Conservation (phyloP, 2,888 invertebrate species). For the Aricia artaxerxes region DNA sequence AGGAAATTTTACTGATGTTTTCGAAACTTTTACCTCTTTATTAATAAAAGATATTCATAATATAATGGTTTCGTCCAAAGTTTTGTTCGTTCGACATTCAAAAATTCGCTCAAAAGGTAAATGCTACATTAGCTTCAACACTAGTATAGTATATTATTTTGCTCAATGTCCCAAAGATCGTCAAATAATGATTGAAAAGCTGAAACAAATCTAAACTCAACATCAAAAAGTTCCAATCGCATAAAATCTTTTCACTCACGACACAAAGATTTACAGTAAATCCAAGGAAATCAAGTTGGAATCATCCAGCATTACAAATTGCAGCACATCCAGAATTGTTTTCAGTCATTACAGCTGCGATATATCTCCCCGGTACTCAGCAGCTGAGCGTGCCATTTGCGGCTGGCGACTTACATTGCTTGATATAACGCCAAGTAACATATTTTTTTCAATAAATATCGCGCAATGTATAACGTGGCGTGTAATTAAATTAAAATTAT, state of each 20-base stretch:
- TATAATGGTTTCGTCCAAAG: too few relatives aligned
- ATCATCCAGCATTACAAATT: constrained; percentile 8
- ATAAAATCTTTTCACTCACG: background rate
- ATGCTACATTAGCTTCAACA: too few relatives aligned
- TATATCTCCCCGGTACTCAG: constrained; percentile 44
- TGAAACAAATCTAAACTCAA: background rate
- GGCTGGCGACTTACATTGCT: constrained; percentile 36
- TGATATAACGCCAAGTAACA: constrained; percentile 34
- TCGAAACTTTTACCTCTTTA: background rate
- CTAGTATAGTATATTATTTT: too few relatives aligned
- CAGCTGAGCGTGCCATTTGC: constrained; percentile 43
- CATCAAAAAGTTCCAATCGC: background rate
- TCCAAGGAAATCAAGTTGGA: background rate
- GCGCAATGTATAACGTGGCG: constrained; percentile 36
- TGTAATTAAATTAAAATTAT: background rate
- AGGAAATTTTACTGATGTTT: background rate
- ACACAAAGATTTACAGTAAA: background rate
- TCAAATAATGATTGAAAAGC: background rate
- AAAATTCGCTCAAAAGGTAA: too few relatives aligned
- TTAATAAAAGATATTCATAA: too few relatives aligned
- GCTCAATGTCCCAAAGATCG: too few relatives aligned
- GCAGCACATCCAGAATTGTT: constrained; percentile 18
- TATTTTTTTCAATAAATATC: constrained; percentile 37
- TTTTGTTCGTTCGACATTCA: too few relatives aligned
- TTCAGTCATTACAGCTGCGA: constrained; percentile 37